Evolutionary conservation across 2,113 vertebrate species (phyloP), one percentile per base, ranked within the genome.

Genomic region (Hemiprocne comata): DNA sequence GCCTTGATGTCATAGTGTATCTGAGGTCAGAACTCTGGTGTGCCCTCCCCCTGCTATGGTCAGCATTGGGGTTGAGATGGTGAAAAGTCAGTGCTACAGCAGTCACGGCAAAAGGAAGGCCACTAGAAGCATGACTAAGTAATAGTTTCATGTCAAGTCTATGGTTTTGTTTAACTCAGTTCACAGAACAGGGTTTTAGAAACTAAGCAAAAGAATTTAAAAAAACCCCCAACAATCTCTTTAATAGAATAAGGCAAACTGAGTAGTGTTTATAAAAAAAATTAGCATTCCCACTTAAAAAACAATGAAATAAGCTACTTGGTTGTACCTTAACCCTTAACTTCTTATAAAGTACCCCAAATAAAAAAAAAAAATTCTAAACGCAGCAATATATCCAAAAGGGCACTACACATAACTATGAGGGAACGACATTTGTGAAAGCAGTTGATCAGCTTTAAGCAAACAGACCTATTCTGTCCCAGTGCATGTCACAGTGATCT

Each of bases 401-500:
- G 87, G 94, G 92, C 80, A 88, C 71, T 95, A 29, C 62, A 42
- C 15, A 3, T 4, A 82, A 29, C 61, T 53, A 94, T 0, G 11
- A 93, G 88, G 95, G 95, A 96, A 93, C 75, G 85, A 72, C 92
- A 94, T 66, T 73, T 88, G 89, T 91, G 95, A 96, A 73, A 96
- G 86, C 89, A 93, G 54, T n/a, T 90, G 94, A 69, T 87, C 83
- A 80, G 95, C 93, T 93, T 92, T 84, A 92, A 81, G 95, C 89
- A 69, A 90, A 95, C 94, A 96, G 94, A 95, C 67, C 97, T 88
- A 5, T 89, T 81, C 96, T 97, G 97, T 97, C 95, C 97, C 95
- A 97, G 96, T 81, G 96, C 93, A 25, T 23, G 96, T 97, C 96
- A 96, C 96, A 98, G 97, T 91, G 97, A 97, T 94, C 97, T 97